Percentiles rank a stretch among this genome's conserved stretches.
phyloP scores from a whole-genome alignment of 1,140 invertebrate species.

The Sinonovacula constricta region DNA sequence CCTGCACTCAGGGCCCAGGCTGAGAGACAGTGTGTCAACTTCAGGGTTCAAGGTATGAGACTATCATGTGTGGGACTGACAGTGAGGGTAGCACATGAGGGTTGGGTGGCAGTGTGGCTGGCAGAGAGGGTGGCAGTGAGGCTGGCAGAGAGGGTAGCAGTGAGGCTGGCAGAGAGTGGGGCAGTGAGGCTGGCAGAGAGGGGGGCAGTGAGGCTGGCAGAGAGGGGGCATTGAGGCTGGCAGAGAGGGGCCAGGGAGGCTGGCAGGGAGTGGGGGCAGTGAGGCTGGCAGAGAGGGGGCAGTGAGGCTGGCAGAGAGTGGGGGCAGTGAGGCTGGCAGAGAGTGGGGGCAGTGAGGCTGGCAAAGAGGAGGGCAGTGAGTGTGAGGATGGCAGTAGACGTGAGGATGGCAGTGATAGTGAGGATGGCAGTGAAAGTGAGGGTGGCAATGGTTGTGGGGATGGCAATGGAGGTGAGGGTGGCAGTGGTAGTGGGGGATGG shows the following conservation, averaged over 20 bases:
- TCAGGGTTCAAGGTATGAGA: slow-evolving; percentile 83
- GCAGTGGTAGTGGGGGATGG: slow-evolving; percentile 19
- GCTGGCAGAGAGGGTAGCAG: no score
- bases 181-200: slow-evolving; percentile 4
- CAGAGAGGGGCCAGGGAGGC: neutral
- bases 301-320: neutral
- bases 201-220: neutral
- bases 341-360: neutral
- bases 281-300: neutral
- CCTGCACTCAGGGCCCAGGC: slow-evolving; percentile 77
- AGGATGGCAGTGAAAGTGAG: slow-evolving; percentile 2
- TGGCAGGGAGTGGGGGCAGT: slow-evolving; percentile 4
- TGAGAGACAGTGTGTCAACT: slow-evolving; percentile 82
- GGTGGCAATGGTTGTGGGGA: neutral
- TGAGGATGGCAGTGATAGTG: neutral
- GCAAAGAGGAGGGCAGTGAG: neutral
- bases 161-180: no score
- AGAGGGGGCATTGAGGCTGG: neutral
- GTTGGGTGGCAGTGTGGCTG: no score
- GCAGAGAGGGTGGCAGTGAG: no score
- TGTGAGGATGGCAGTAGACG: neutral
- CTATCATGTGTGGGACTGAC: no score
- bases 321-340: slow-evolving; percentile 3
- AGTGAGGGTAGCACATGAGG: no score
- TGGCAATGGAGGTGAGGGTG: neutral